Evolutionary conservation across 2,113 vertebrate species (phyloP), one percentile per base, ranked within the genome.

Genomic region (Dipodomys merriami): DNA sequence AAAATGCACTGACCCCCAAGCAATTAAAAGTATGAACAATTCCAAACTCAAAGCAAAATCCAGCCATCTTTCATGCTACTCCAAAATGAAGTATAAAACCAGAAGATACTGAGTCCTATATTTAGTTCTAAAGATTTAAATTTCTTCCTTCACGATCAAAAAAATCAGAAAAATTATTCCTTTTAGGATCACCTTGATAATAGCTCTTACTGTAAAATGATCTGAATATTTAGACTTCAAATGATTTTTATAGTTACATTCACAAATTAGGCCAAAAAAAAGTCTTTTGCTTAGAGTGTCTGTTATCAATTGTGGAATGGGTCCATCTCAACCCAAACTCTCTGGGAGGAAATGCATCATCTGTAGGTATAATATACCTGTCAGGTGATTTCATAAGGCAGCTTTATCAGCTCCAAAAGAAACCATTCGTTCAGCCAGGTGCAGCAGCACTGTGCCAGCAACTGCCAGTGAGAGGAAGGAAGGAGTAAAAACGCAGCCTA

Each of bases 311-410:
- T 77, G 69, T 5, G 29, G 83, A 91, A 19, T 78, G 72, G 62
- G 93, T 91, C 73, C 25, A 18, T 84, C 10, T 76, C 62, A 74
- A 88, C 46, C 90, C 65, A 83, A 60, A 94, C 33, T 79, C 78
- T 82, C 83, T 18, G 82, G 64, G 89, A 92, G 91, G 89, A 72
- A 64, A 88, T 7, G 57, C 53, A 69, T 15, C 64, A 46, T 33
- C 72, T 57, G n/a, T n/a, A 68, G 89, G 60, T 82, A 62, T 27
- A 30, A 60, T 94, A 77, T 83, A 91, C 67, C 88, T 94, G 91
- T 86, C 94, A 87, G 90, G 74, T 96, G 93, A 95, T 90, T 93
- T 95, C 4, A 5, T 88, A 94, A 86, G 93, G 80, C 30, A 96
- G 91, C 64, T 90, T 3, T 0, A 60, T 62, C 64, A 95, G 73